These are phyloP conservation scores for Meloe dianella DNA, from an alignment of 2,888 invertebrate genomes.

Conservation along the genomic window DNA sequence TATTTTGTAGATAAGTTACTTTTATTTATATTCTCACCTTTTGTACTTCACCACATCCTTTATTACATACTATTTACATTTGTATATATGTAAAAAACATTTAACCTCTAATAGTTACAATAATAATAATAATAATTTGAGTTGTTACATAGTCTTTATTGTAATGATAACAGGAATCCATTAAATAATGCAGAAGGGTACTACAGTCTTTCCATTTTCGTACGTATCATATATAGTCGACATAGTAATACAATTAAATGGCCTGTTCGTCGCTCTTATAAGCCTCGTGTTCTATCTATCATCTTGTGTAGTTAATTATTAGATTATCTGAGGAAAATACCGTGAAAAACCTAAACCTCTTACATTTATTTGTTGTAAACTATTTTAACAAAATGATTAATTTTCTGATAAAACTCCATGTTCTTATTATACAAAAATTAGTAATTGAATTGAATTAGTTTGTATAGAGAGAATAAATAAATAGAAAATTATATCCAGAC, in stretches of 20 bases:
- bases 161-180: not conserved
- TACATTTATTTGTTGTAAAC: no score
- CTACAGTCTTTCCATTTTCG: constrained; percentile 23
- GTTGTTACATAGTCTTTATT: not conserved
- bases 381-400: no score
- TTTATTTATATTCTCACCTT: not conserved
- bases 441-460: no score
- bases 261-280: constrained; percentile 24
- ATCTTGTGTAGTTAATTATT: constrained; percentile 31
- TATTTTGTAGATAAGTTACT: constrained; percentile 27
- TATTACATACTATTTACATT: not conserved
- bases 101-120: constrained; percentile 5
- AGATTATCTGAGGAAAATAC: constrained; percentile 22
- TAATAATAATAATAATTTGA: constrained; percentile 19
- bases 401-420: no score
- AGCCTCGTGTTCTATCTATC: constrained; percentile 30
- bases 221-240: constrained; percentile 21
- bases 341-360: not conserved
- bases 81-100: constrained; percentile 14
- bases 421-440: no score
- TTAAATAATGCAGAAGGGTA: not conserved
- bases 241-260: constrained; percentile 27
- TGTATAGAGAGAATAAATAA: not conserved
- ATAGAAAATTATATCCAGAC: no score
- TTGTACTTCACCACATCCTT: not conserved